phyloP scores from a whole-genome alignment of 2,888 invertebrate genomes.

The Caenorhabditis sp. region DNA sequence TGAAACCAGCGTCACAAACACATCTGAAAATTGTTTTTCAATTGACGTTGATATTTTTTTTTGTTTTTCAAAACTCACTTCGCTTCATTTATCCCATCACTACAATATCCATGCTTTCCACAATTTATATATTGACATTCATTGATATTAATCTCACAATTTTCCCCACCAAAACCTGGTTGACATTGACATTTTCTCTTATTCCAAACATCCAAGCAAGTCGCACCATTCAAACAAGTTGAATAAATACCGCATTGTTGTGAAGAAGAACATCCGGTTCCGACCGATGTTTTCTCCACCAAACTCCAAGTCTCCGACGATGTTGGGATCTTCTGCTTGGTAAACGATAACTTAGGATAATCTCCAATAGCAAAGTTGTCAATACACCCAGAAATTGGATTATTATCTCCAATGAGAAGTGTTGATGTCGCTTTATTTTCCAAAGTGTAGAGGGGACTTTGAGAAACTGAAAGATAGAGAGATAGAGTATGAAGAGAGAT shows the following conservation, averaged over 20 bases:
- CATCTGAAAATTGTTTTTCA: constrained; percentile 36
- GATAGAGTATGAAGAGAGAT: too few species aligned
- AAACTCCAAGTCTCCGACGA: constrained; percentile 24
- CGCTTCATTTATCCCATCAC: constrained; percentile 45
- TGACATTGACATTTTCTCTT: constrained; percentile 39
- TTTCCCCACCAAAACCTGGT: constrained; percentile 55
- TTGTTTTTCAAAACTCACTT: constrained; percentile 16
- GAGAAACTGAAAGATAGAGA: constrained; percentile 30
- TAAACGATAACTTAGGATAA: constrained; percentile 40
- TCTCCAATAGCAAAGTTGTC: constrained; percentile 40
- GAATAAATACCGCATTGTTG: constrained; percentile 49
- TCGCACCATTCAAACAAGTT: constrained; percentile 48
- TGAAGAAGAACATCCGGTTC: constrained; percentile 45
- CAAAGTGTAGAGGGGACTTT: constrained; percentile 19
- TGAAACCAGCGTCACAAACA: constrained; percentile 54
- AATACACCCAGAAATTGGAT: constrained; percentile 33
- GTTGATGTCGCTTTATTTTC: constrained; percentile 13
- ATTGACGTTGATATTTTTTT: too few species aligned
- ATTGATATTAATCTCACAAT: constrained; percentile 57
- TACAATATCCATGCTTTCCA: constrained; percentile 46
- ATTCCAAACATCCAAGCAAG: constrained; percentile 53
- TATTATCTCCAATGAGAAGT: constrained; percentile 24
- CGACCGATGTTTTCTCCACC: constrained; percentile 24
- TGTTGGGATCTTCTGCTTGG: constrained; percentile 30
- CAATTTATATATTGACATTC: constrained; percentile 46